Conservation (phyloP, 1,140 invertebrate genomes). For the Ylistrum balloti region DNA sequence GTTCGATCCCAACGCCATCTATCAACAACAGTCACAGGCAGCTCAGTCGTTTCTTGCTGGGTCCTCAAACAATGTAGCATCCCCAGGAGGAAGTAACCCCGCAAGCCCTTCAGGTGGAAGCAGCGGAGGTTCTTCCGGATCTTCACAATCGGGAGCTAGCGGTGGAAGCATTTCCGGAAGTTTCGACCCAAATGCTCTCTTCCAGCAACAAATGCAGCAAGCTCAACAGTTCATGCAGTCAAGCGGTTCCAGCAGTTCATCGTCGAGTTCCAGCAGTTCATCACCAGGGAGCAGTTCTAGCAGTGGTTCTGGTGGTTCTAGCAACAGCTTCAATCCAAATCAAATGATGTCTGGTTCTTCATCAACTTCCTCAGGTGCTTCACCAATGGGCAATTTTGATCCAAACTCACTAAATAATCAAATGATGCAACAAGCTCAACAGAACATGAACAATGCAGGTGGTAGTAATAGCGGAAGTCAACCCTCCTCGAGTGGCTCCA, state of each 20-base stretch:
- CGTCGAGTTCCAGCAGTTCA: constrained; percentile 2
- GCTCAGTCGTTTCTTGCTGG: constrained; percentile 50
- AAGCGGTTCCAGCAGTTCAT: background rate
- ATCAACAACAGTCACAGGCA: constrained; percentile 56
- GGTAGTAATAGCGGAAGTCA: constrained; percentile 38
- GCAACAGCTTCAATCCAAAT: background rate
- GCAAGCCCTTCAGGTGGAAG: constrained; percentile 45
- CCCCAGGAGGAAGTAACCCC: constrained; percentile 43
- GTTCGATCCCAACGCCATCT: constrained; percentile 57
- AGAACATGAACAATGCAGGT: background rate
- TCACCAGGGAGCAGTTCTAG: background rate
- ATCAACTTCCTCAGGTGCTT: constrained; percentile 41
- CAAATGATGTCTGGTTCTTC: constrained; percentile 20
- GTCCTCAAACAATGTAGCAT: constrained; percentile 45
- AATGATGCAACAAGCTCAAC: constrained; percentile 48
- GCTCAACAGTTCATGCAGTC: constrained; percentile 47
- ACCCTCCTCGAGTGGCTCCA: background rate
- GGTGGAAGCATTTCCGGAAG: background rate
- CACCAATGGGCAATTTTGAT: constrained; percentile 51
- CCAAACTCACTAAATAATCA: constrained; percentile 56
- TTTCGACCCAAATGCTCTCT: constrained; percentile 59
- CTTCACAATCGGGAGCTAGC: background rate
- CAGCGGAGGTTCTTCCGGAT: constrained; percentile 44
- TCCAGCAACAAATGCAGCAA: constrained; percentile 54
- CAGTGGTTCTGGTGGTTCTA: background rate